phyloP scores from a whole-genome alignment of 2,113 vertebrate species.

The Leptobrachium ailaonicum region DNA sequence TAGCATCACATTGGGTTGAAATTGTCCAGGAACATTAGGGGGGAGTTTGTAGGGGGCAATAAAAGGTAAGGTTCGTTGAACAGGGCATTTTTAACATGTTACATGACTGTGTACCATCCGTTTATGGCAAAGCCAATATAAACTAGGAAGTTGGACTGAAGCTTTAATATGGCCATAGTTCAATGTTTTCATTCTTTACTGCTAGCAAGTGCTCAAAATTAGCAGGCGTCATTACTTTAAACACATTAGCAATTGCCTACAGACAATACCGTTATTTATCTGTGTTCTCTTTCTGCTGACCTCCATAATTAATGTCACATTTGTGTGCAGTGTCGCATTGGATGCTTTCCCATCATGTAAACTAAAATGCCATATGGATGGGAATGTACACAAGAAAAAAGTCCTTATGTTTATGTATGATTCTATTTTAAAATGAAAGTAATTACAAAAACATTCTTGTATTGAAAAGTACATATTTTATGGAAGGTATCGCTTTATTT shows the following conservation, averaged over 20 bases:
- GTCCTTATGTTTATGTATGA: slow-evolving; percentile 22
- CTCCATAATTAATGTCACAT: slow-evolving; percentile 38
- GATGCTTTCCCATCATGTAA: slow-evolving; percentile 36
- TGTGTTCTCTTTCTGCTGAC: slow-evolving; percentile 25
- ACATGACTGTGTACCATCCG: background rate
- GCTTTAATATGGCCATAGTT: background rate
- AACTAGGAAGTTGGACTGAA: background rate
- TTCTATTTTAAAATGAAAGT: slow-evolving; percentile 20
- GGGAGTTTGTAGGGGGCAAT: too few relatives aligned
- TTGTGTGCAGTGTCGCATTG: slow-evolving; percentile 34
- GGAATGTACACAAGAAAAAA: background rate
- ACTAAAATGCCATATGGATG: slow-evolving; percentile 25
- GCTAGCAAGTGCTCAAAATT: slow-evolving; percentile 1
- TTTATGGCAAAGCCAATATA: background rate
- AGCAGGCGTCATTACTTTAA: slow-evolving; percentile 23
- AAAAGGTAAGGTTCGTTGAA: too few relatives aligned
- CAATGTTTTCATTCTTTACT: slow-evolving; percentile 10
- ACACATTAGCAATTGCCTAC: slow-evolving; percentile 22
- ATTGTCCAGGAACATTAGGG: too few relatives aligned
- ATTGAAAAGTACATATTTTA: slow-evolving; percentile 14
- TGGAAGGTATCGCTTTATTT: background rate
- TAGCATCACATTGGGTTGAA: too few relatives aligned
- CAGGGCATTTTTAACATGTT: too few relatives aligned
- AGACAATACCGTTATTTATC: slow-evolving; percentile 24
- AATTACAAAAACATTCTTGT: slow-evolving; percentile 9